Conservation (phyloP, 2,113 vertebrate genomes). For the Caranx ignobilis region DNA sequence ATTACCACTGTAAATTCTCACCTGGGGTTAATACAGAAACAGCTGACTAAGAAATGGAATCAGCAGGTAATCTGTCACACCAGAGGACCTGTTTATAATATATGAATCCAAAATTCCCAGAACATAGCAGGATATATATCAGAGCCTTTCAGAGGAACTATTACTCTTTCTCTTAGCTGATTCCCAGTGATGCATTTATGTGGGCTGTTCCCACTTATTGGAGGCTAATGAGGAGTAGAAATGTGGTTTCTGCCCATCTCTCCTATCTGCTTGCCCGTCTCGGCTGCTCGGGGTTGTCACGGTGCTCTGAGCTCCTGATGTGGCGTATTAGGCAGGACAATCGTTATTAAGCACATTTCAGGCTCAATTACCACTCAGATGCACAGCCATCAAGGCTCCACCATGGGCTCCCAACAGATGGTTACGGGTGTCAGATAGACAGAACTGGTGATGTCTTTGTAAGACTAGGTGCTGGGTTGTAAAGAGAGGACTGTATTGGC, state of each 20-base stretch:
- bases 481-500: conserved; percentile 41
- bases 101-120: conserved; percentile 31
- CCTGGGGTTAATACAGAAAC: not conserved
- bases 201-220: conserved; percentile 64
- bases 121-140: conserved; percentile 32
- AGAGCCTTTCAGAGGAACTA: conserved; percentile 25
- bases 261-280: conserved; percentile 65
- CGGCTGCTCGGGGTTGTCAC: conserved; percentile 75
- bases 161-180: conserved; percentile 47
- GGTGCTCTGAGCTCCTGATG: conserved; percentile 78
- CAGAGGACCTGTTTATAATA: conserved; percentile 12
- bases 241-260: conserved; percentile 70
- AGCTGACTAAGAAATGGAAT: not conserved
- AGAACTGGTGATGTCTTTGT: conserved; percentile 65
- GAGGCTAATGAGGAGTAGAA: conserved; percentile 77
- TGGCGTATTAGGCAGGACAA: conserved; percentile 81
- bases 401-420: conserved; percentile 76
- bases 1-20: conserved; percentile 7
- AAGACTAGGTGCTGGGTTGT: conserved; percentile 58
- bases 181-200: conserved; percentile 65
- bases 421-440: conserved; percentile 71
- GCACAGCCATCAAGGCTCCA: conserved; percentile 79
- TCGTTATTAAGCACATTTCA: conserved; percentile 85
- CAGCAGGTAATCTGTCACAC: conserved; percentile 3
- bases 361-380: conserved; percentile 83